These are phyloP conservation scores for Zoanthus sansibaricus DNA, from an alignment of 92 coral and sea anemone genomes.

Conservation along the genomic window DNA sequence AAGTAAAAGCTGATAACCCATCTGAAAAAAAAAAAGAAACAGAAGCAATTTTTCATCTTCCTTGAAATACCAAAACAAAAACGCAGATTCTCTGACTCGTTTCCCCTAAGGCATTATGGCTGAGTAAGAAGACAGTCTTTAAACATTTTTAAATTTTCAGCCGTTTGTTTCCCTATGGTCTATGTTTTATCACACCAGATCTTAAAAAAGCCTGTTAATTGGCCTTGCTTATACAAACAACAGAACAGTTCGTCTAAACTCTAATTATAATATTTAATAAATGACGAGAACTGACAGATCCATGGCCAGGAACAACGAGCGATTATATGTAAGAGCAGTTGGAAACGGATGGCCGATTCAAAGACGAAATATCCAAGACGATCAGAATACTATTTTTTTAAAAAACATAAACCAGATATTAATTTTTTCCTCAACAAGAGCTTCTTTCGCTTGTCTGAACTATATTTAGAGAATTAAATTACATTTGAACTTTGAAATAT, in stretches of 20 bases:
- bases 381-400: neutral
- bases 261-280: neutral
- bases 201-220: neutral
- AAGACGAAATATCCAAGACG: neutral
- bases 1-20: conserved; percentile 7
- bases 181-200: too few relatives aligned
- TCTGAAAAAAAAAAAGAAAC: neutral
- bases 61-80: neutral
- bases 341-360: neutral
- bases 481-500: neutral
- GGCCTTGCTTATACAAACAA: neutral
- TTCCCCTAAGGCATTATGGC: neutral
- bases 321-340: neutral
- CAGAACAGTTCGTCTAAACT: neutral
- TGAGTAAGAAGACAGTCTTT: too few relatives aligned
- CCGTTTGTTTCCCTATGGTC: too few relatives aligned
- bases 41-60: too few relatives aligned
- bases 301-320: neutral
- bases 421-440: neutral
- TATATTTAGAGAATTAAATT: neutral
- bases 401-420: neutral
- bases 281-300: neutral
- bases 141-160: too few relatives aligned
- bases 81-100: neutral
- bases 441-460: neutral